Conservation (phyloP, 2,888 invertebrate species). For the Eupithecia subumbrata region DNA sequence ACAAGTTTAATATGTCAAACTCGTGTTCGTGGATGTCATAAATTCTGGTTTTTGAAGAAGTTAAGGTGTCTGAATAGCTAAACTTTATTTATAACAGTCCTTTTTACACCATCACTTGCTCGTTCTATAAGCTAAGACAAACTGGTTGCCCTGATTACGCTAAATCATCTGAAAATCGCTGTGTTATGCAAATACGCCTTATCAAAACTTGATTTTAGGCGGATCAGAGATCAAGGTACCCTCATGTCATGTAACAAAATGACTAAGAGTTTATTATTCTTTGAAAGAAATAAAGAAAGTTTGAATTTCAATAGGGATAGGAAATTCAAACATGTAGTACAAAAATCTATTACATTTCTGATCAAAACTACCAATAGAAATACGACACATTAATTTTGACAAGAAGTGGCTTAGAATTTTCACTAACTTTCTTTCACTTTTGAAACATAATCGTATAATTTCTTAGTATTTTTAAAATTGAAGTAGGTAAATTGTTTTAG, state of each 20-base stretch:
- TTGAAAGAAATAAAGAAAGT: neutral
- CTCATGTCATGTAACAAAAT: neutral
- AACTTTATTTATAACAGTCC: neutral
- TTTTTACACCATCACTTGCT: neutral
- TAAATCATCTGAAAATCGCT: conserved; percentile 49
- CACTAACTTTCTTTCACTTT: neutral
- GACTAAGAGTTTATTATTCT: neutral
- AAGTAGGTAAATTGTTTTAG: neutral
- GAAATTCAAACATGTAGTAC: neutral
- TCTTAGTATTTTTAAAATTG: neutral
- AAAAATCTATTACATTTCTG: neutral
- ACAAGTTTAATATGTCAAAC: too few relatives aligned
- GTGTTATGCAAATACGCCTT: conserved; percentile 47
- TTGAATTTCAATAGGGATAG: neutral
- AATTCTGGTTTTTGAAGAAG: neutral
- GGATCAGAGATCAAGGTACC: neutral
- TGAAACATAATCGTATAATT: neutral
- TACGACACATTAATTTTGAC: neutral
- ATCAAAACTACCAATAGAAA: neutral
- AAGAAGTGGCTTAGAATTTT: neutral
- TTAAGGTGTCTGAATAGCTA: neutral
- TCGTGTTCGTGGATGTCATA: neutral
- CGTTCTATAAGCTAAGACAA: neutral
- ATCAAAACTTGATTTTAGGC: neutral
- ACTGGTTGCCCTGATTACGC: conserved; percentile 38